Evolutionary conservation across 2,888 invertebrate species (phyloP), one percentile per base, ranked within the genome.

Genomic region (Calameuta filiformis): DNA sequence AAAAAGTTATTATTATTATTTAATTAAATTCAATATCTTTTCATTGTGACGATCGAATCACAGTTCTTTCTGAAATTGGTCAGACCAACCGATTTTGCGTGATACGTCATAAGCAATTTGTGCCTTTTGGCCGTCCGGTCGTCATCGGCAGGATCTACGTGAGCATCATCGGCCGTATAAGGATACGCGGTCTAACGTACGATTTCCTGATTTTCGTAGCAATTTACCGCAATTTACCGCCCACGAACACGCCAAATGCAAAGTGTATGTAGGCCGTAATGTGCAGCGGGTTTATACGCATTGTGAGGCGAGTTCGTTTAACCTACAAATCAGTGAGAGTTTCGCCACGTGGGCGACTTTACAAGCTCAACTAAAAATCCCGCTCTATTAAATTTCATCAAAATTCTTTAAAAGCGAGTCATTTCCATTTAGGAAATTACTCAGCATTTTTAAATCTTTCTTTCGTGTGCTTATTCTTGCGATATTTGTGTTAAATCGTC

Each of bases 191-290:
- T 71, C 71, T 71, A 71, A 82, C 77, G 79, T 84, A 87, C 86
- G 85, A 86, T 88, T 89, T 89, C 87, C 87, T 87, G 87, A 89
- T 89, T 89, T 89, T 87, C 88, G 86, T 86, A 84, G 86, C 85
- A 87, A 89, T 89, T 89, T 87, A 87, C 87, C 84, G 89, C 88
- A 89, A 89, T 89, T 89, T 86, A 82, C 81, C 85, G 85, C 87
- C 89, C 86, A 87, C 89, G 84, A 81, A 76, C 69, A 76, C 80
- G 81, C 83, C 85, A 85, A 86, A 87, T 82, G 86, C 83, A 86
- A 86, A 86, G 84, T 83, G 81, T 82, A 88, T 86, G 89, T 89
- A 87, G 88, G 88, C 80, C 75, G 86, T 83, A 85, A 85, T 84
- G 81, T 80, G 83, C 83, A 82, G 74, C 71, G 74, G 23, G 34